phyloP scores from a whole-genome alignment of 2,888 invertebrate species.

The Pristionchus maxplancki region DNA sequence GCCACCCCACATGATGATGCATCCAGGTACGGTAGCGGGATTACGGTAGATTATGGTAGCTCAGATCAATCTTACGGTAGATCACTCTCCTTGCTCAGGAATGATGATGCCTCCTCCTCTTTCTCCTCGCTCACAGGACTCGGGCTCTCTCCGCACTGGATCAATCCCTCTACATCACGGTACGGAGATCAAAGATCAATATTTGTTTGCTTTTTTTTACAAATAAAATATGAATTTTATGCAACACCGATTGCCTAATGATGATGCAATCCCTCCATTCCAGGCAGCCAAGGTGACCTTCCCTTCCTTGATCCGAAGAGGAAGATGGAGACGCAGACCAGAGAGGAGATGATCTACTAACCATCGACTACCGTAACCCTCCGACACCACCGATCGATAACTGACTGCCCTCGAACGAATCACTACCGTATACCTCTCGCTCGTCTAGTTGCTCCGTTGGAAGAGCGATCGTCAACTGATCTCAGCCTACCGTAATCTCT shows the following conservation, averaged over 20 bases:
- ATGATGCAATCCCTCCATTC: neutral
- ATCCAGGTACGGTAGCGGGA: slow-evolving; percentile 33
- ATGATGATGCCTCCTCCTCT: slow-evolving; percentile 48
- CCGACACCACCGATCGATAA: neutral
- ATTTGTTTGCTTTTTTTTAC: slow-evolving; percentile 19
- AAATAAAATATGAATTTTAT: too few relatives aligned
- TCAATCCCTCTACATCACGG: slow-evolving; percentile 46
- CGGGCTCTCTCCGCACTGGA: neutral
- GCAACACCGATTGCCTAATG: too few relatives aligned
- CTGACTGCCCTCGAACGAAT: slow-evolving; percentile 24
- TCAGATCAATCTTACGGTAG: neutral
- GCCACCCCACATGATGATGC: slow-evolving; percentile 44
- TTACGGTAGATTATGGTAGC: neutral
- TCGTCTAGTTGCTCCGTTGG: slow-evolving; percentile 3
- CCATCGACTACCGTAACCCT: slow-evolving; percentile 21
- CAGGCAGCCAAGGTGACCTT: slow-evolving; percentile 60
- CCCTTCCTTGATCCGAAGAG: slow-evolving; percentile 74
- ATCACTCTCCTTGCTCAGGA: neutral
- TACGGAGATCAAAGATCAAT: neutral
- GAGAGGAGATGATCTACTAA: slow-evolving; percentile 72
- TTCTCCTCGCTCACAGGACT: slow-evolving; percentile 12
- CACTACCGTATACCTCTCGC: slow-evolving; percentile 39
- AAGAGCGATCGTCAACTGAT: slow-evolving; percentile 13
- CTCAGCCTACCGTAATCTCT: slow-evolving; percentile 48
- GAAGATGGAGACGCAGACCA: slow-evolving; percentile 73